Base-by-base conservation (phyloP, 2,113 vertebrate genomes). In the Triplophysa dalaica region DNA sequence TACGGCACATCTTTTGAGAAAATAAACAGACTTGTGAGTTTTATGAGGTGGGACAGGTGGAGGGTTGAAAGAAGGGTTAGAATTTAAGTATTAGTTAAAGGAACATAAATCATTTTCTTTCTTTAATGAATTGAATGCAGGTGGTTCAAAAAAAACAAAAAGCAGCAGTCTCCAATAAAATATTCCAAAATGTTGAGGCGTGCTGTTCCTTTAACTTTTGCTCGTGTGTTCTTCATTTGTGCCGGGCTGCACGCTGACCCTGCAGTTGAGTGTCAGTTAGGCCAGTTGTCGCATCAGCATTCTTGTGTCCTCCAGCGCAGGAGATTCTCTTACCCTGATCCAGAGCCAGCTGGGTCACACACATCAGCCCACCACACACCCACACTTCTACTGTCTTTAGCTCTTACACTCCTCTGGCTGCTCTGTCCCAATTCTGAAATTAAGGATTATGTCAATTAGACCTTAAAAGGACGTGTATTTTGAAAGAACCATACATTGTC, bases 271-370 rank as follows among this genome's bases (percentile, higher is more conserved):
- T 75, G 66, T 67, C 16, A 75, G 21, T 21, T 29, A 45, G 69
- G 29, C 65, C 77, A 38, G 17, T 58, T 26, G 45, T 41, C 43
- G 70, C 13, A 29, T 85, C 78, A 79, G 75, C 81, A 72, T 83
- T 83, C 79, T 68, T 72, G 54, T 38, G 6, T 38, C 52, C 60
- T 78, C 73, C 72, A 81, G 17, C 21, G 29, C 45, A 16, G 29
- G 68, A 81, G 80, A 81, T 77, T 81, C 74, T 81, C 78, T 38
- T 38, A 38, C 33, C 33, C 33, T 7, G 33, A 38, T 38, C 33
- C 33, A 38, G 33, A 38, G 33, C 33, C 33, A 38, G 33, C 33
- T 73, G 70, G 78, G 64, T 68, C 41, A 74, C 67, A 54, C 26
- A 26, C 52, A 65, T 50, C 26, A 21, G 54, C 45, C 21, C 33